Conservation (phyloP, 2,888 invertebrate genomes). For the Aporophyla lueneburgensis region DNA sequence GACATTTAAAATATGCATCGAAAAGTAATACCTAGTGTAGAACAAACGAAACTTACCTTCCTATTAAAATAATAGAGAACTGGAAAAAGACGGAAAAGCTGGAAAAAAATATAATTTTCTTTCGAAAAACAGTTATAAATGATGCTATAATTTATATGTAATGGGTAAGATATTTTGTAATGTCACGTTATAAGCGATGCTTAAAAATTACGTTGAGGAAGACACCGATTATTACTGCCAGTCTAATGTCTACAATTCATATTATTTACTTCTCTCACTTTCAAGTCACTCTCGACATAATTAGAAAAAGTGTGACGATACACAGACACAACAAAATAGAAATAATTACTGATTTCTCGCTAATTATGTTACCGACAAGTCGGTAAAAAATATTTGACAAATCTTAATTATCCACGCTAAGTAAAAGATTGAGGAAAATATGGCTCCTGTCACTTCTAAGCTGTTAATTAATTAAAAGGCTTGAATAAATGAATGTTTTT, state of each 20-base stretch:
- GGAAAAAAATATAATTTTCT: background rate
- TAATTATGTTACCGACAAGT: conserved; percentile 33
- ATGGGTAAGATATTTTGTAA: background rate
- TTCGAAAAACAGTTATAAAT: background rate
- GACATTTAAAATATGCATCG: no score
- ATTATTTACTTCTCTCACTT: conserved; percentile 15
- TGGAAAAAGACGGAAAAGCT: background rate
- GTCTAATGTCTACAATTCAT: background rate
- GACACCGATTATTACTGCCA: background rate
- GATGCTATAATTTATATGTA: background rate
- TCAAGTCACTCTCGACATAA: background rate
- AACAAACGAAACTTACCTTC: background rate
- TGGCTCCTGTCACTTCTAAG: background rate
- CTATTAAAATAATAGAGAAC: background rate
- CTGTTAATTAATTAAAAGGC: conserved; percentile 3
- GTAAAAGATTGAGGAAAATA: conserved; percentile 22
- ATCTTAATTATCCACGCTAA: conserved; percentile 32
- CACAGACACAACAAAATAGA: background rate
- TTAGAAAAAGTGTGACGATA: background rate
- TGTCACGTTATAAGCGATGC: background rate
- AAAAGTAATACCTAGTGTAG: background rate
- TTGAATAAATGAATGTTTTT: background rate
- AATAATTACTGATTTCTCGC: conserved; percentile 48
- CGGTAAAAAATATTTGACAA: conserved; percentile 28
- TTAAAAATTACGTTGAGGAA: background rate